A percentile compares a stretch with the other conserved stretches of the same genome.
phyloP scores from a whole-genome alignment of 2,113 vertebrate species.

The Chlamydotis undulata region DNA sequence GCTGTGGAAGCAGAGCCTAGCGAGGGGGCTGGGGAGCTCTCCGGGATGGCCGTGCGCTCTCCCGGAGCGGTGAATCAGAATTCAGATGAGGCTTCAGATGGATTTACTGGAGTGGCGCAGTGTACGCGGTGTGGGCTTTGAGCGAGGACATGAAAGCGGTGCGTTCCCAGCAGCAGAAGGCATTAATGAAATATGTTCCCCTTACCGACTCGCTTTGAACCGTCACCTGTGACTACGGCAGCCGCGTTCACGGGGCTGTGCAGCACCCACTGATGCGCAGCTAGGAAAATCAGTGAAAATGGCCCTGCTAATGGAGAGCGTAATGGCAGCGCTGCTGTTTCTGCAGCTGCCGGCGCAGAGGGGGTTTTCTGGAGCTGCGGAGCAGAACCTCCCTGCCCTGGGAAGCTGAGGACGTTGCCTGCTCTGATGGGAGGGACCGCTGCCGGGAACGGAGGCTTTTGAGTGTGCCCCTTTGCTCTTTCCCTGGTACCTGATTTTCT shows the following conservation, averaged over 20 bases:
- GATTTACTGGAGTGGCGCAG: not conserved
- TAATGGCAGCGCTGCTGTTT: not conserved
- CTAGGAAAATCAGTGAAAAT: not conserved
- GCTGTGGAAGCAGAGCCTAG: not conserved
- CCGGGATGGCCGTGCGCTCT: not conserved
- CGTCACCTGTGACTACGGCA: not conserved
- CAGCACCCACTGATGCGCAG: not conserved
- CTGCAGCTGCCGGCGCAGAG: rapidly evolving
- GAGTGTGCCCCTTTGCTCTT: not conserved
- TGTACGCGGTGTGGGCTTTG: not conserved
- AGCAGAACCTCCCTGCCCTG: not conserved
- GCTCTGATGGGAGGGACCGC: not conserved
- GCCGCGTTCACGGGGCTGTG: not conserved
- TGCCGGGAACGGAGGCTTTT: not conserved
- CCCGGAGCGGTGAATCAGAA: not conserved
- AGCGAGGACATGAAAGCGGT: not conserved
- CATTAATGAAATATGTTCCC: conserved; percentile 5
- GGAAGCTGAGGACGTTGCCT: not conserved
- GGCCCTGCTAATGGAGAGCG: not conserved
- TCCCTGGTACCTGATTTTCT: not conserved
- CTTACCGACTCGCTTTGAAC: not conserved
- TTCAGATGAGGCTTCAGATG: not conserved
- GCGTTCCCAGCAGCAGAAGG: not conserved
- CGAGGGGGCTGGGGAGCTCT: not conserved
- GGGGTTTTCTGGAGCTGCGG: not conserved